Percentiles rank a stretch among this genome's conserved stretches.
phyloP scores from a whole-genome alignment of 2,888 invertebrate genomes.

The Conus canariensis region DNA sequence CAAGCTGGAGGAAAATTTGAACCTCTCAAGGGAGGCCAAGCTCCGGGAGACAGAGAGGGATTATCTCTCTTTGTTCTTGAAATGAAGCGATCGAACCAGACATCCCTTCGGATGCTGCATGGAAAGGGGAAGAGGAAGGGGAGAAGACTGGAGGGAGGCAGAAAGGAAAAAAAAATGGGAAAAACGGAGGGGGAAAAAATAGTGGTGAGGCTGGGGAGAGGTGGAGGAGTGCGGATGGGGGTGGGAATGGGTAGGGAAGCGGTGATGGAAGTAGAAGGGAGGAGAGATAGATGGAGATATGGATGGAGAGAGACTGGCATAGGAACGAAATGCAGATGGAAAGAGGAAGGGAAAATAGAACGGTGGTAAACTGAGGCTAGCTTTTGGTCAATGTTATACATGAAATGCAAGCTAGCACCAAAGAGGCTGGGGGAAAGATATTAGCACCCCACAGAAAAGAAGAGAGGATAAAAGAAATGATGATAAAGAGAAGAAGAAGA shows the following conservation, averaged over 20 bases:
- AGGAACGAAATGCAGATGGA: neutral
- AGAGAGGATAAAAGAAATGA: neutral
- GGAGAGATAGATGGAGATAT: neutral
- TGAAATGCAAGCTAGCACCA: neutral
- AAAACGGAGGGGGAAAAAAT: neutral
- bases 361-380: neutral
- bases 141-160: neutral
- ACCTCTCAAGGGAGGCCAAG: constrained; percentile 25
- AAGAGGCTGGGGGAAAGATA: too few species aligned
- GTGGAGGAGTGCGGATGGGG: neutral
- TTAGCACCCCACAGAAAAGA: too few species aligned
- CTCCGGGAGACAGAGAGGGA: constrained; percentile 35
- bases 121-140: neutral
- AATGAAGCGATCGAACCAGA: constrained; percentile 19
- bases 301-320: neutral
- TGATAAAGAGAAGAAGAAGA: neutral
- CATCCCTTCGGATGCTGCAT: constrained; percentile 13
- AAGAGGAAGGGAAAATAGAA: neutral
- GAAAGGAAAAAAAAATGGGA: neutral
- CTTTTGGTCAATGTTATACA: neutral
- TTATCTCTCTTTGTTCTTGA: constrained; percentile 39
- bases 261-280: neutral
- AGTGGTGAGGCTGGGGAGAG: neutral
- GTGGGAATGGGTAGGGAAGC: neutral
- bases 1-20: constrained; percentile 23